Evolutionary conservation across 2,888 invertebrate genomes (phyloP), one percentile per base, ranked within the genome.

Genomic region (Erpobdella octoculata): DNA sequence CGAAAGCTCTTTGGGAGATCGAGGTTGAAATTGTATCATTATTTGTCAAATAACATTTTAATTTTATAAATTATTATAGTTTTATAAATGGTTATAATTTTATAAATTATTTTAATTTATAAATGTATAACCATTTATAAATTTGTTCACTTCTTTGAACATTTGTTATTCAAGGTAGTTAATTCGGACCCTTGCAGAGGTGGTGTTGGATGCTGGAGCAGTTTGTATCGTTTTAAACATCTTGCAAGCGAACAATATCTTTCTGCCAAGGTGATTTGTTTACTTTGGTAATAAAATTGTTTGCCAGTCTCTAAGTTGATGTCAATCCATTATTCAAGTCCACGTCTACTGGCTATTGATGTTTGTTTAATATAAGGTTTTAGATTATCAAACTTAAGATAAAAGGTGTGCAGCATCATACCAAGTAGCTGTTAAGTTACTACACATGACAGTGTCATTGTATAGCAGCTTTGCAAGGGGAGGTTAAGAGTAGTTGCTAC

Each of bases 201-300:
- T 59, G 97, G 98, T 36, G 95, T 96, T 0, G 97, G 96, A 0
- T 94, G 94, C 81, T 98, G 98, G 98, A 93, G 95, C 85, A 95
- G 95, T 0, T 85, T 94, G 73, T 97, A 95, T 84, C 88, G 98
- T 73, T 97, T 98, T 85, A 98, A 98, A 82, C 98, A 99, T 82
- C 87, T 98, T 79, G 97, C 98, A 0, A 97, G 97, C 0, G 98
- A 97, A 38, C 92, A 93, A 82, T 98, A 98, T 82, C 85, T 99
- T 72, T 95, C 97, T 0, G 95, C 95, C 2, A 94, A 94, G 84
- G 88, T 58, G 53, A 1, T 9, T 25, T 9, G 21, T 53, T 53
- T 18, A 1, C 21, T 53, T 53, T n/a, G 21, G 9, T 53, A 53
- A 9, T 53, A n/a, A n/a, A n/a, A n/a, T n/a, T n/a, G n/a, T n/a